Conservation (phyloP, 2,113 vertebrate species). For the Ahaetulla prasina region DNA sequence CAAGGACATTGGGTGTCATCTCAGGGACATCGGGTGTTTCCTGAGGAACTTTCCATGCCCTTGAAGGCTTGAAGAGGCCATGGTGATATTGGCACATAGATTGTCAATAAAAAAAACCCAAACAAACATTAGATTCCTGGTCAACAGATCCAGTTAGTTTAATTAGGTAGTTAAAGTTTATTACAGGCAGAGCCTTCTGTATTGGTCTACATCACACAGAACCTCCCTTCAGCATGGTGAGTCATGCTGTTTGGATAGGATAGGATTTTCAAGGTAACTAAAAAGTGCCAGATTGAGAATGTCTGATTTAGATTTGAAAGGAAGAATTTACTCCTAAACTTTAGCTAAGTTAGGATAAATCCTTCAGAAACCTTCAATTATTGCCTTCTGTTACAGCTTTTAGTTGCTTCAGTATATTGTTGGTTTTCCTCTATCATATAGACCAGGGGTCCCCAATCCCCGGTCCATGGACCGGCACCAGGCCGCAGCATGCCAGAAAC, state of each 20-base stretch:
- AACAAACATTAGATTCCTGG: too few relatives aligned
- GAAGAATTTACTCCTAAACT: neutral
- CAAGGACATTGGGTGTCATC: too few relatives aligned
- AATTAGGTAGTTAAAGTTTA: neutral
- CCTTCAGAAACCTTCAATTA: neutral
- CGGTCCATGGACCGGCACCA: too few relatives aligned
- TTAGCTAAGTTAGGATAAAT: neutral
- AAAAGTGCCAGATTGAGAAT: neutral
- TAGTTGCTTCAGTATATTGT: neutral
- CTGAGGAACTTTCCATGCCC: too few relatives aligned
- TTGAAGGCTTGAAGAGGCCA: too few relatives aligned
- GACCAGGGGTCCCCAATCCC: too few relatives aligned
- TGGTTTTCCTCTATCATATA: neutral
- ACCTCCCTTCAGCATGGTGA: neutral
- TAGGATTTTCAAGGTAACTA: neutral
- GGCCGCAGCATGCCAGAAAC: too few relatives aligned
- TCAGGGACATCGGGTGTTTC: too few relatives aligned
- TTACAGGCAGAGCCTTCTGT: neutral
- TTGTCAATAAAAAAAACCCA: too few relatives aligned
- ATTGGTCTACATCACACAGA: neutral
- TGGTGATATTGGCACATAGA: too few relatives aligned
- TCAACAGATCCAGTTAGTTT: neutral
- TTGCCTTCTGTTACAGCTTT: neutral
- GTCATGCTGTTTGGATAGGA: neutral
- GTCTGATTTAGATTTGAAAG: neutral